phyloP scores from a whole-genome alignment of 2,888 invertebrate genomes.

The Xestia c-nigrum region DNA sequence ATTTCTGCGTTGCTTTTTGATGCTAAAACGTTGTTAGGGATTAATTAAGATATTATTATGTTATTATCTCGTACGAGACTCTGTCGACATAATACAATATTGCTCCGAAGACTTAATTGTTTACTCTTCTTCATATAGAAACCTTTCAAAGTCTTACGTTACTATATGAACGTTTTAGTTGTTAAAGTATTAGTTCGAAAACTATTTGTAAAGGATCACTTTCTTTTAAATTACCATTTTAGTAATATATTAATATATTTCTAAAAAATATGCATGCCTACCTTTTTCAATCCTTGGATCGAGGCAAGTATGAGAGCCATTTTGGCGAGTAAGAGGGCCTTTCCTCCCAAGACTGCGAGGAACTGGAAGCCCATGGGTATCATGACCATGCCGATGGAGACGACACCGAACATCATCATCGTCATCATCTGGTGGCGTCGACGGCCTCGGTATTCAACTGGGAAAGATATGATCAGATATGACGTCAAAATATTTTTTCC shows the following conservation, averaged over 20 bases:
- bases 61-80: conserved; percentile 42
- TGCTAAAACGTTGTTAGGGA: conserved; percentile 12
- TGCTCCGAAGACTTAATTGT: conserved; percentile 8
- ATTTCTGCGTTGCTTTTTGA: neutral
- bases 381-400: conserved; percentile 94
- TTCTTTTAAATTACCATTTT: conserved; percentile 7
- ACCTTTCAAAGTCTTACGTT: conserved; percentile 18
- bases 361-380: conserved; percentile 96
- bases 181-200: conserved; percentile 9
- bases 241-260: neutral
- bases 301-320: conserved; percentile 95
- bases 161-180: conserved; percentile 8
- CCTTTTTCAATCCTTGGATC: conserved; percentile 95
- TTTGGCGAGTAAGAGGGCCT: conserved; percentile 94
- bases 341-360: conserved; percentile 95
- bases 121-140: conserved; percentile 14
- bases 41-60: conserved; percentile 19
- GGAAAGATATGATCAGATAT: conserved; percentile 27
- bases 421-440: conserved; percentile 93
- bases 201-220: neutral
- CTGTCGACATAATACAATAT: conserved; percentile 20
- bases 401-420: conserved; percentile 94
- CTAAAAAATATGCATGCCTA: conserved; percentile 70
- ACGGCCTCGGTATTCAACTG: conserved; percentile 89
- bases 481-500: neutral